These are phyloP conservation scores for Melanotaenia parkinsoni DNA, from an alignment of 2,797 vertebrate genomes.

Conservation along the genomic window DNA sequence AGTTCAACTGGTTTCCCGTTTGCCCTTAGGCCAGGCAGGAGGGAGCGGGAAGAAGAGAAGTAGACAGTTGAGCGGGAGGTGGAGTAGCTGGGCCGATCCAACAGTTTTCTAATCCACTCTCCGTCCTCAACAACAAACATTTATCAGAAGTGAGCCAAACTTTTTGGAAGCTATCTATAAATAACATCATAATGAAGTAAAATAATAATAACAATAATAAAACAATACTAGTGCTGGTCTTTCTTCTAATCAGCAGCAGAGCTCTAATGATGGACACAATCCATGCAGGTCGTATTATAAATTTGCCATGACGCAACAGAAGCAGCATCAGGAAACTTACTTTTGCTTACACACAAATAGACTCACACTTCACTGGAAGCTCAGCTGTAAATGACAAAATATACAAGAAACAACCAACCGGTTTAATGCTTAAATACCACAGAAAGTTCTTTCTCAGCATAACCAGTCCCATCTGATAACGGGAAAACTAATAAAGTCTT, in stretches of 20 bases:
- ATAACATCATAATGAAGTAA: neutral
- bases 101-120: constrained; percentile 31
- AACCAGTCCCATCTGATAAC: constrained; percentile 8
- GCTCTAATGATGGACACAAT: constrained; percentile 19
- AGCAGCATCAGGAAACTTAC: constrained; percentile 62
- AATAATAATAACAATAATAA: neutral
- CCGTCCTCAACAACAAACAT: constrained; percentile 7
- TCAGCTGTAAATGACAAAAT: constrained; percentile 37
- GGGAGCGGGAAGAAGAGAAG: constrained; percentile 30
- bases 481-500: neutral
- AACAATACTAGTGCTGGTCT: neutral
- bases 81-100: constrained; percentile 38
- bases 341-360: constrained; percentile 74
- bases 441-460: constrained; percentile 10
- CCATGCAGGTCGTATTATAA: constrained; percentile 50
- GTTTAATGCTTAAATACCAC: neutral
- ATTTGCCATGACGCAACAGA: constrained; percentile 63
- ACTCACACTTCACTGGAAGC: constrained; percentile 52
- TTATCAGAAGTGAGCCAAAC: neutral
- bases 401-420: constrained; percentile 15
- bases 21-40: constrained; percentile 61
- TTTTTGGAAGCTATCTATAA: neutral
- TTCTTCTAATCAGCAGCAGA: constrained; percentile 4
- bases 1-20: constrained; percentile 80
- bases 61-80: constrained; percentile 14